These are phyloP conservation scores for Gulo gulo DNA, from an alignment of 2,113 vertebrate genomes.

Conservation along the genomic window DNA sequence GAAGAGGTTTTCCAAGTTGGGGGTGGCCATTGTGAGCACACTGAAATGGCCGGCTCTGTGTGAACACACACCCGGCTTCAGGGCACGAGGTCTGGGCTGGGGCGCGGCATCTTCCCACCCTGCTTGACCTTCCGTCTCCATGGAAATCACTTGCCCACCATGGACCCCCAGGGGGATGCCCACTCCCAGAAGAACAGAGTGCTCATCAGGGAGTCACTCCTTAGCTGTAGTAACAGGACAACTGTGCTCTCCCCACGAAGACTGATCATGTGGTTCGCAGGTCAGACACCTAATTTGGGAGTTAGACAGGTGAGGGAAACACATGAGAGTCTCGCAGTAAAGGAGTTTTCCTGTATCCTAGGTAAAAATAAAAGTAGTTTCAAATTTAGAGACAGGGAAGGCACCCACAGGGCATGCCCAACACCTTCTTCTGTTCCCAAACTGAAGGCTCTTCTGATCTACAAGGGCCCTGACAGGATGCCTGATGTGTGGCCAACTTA, in stretches of 20 bases:
- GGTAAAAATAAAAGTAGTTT: not conserved
- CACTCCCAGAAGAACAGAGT: not conserved
- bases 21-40: not conserved
- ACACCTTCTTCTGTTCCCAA: not conserved
- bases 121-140: not conserved
- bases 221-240: not conserved
- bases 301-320: not conserved
- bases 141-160: not conserved
- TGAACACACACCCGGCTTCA: not conserved
- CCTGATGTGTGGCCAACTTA: not conserved
- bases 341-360: not conserved
- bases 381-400: not conserved
- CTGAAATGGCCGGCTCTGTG: not conserved
- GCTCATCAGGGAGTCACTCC: not conserved
- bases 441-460: not conserved
- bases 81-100: not conserved
- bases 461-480: not conserved
- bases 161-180: not conserved
- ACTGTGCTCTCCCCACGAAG: not conserved
- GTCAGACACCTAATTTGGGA: not conserved
- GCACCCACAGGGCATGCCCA: not conserved
- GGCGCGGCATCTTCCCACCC: too few relatives aligned
- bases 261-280: not conserved
- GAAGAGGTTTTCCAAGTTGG: constrained; percentile 50
- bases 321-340: not conserved